Base-by-base conservation (phyloP, 2,888 invertebrate genomes). In the Epinotia demarniana region DNA sequence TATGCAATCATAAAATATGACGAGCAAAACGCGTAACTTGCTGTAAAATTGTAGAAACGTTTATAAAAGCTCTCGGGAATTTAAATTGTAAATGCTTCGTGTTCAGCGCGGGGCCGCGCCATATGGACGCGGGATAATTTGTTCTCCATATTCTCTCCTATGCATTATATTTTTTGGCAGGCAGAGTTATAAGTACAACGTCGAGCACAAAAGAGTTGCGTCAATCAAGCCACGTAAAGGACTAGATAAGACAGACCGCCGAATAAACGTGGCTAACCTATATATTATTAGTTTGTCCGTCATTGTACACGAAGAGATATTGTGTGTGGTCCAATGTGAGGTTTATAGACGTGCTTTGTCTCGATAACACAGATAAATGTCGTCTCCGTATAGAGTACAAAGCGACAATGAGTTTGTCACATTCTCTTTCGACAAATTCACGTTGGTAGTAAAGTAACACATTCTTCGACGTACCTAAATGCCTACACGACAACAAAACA, bases 351-450 rank as follows among this genome's bases (percentile, higher is more conserved):
- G 85, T 86, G 88, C 90, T 92, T 94, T 94, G 94, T 94, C 91
- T 92, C 86, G 92, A 92, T 93, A 92, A 92, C 93, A 90, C 88
- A 91, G 93, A 94, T 93, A 93, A 92, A 94, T 93, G 93, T 92
- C 86, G 87, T 88, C 89, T 88, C 90, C 91, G 89, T 92, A 89
- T 90, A 87, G 83, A 90, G 91, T 84, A 91, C 91, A 90, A 92
- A 87, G 88, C 85, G 83, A 92, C 92, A 91, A 91, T 90, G 89
- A 88, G 86, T 88, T 86, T 87, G 89, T 88, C 86, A 89, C 92
- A 89, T 90, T 91, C 89, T 88, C 90, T 88, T 87, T 86, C 86
- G 86, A 90, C 91, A 90, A 91, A 89, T 90, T 89, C 88, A 91
- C 88, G 89, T 84, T 87, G 83, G 86, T 85, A 89, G 86, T 87